phyloP scores from a whole-genome alignment of 2,888 invertebrate species.

The Phania funesta region DNA sequence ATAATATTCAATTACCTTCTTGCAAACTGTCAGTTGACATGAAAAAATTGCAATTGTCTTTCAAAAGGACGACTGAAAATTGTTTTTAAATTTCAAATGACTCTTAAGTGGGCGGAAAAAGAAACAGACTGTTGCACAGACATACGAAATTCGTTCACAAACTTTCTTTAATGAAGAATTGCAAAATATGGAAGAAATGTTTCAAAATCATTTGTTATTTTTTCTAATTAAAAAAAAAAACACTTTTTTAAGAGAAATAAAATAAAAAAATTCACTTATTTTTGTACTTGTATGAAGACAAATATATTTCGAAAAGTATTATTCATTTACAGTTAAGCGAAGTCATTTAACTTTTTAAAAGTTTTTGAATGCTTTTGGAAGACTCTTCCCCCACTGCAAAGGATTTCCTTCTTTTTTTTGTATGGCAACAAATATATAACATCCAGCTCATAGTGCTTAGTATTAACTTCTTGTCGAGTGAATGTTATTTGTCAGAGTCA shows the following conservation, averaged over 20 bases:
- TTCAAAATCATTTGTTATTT: conserved; percentile 19
- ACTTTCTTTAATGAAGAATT: not conserved
- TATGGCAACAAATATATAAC: too few relatives aligned
- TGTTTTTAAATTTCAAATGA: conserved; percentile 14
- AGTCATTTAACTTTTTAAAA: too few relatives aligned
- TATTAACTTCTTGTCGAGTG: too few relatives aligned
- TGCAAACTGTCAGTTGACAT: conserved; percentile 35
- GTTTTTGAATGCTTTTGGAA: too few relatives aligned
- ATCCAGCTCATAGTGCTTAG: too few relatives aligned
- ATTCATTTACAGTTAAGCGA: too few relatives aligned
- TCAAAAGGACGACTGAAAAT: not conserved
- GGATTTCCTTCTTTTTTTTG: too few relatives aligned
- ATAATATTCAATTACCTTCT: not conserved
- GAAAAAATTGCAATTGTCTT: conserved; percentile 28
- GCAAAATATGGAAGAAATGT: not conserved
- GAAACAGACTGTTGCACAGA: not conserved
- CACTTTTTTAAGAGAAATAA: not conserved
- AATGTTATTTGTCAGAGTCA: too few relatives aligned
- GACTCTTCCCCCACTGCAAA: too few relatives aligned
- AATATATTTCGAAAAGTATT: too few relatives aligned
- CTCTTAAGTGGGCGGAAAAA: not conserved
- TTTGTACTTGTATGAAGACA: too few relatives aligned
- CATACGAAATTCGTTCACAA: not conserved
- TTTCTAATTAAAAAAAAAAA: conserved; percentile 30
- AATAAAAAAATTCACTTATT: not conserved